Base-by-base conservation (phyloP, 1,140 invertebrate genomes). In the Dreissena rostriformis region DNA sequence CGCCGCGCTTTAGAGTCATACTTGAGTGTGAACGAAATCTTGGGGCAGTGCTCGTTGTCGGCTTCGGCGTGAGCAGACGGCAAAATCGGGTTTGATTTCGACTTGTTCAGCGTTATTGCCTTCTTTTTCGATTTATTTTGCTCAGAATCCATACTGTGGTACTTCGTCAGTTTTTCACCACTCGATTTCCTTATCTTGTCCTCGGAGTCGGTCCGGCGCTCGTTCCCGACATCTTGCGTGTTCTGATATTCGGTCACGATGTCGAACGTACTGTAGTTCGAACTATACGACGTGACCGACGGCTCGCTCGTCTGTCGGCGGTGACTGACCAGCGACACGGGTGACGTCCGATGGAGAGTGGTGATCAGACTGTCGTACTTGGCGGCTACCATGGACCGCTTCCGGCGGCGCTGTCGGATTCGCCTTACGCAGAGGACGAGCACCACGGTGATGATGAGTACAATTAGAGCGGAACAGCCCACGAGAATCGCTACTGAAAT, bases 21-120 rank as follows among this genome's bases (percentile, higher is more conserved):
- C 28, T 82, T 82, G 4, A 82, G 72, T 22, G 71, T 75, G 57
- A 82, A 82, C 29, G 80, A 65, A 29, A 82, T 75, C 4, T 15
- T 49, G 24, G 51, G 17, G 63, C 73, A 68, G 4, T 63, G 55
- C 39, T 82, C 80, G 15, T 24, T 55, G 15, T 82, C 68, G 1
- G 52, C 61, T 22, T 49, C 10, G 14, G 71, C 53, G 4, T 29
- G 29, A 26, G 22, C 49, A 2, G 71, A 53, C 0, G 57, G 53
- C 55, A 72, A 39, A 15, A 73, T 28, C 5, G 71, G 26, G 19
- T 39, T 73, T 7, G 80, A 82, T 26, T 65, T 72, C 0, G 80
- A 82, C 24, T 68, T 74, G 26, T 73, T 82, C 29, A 82, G 19
- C 1, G 12, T n/a, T 52, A 29, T 65, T 15, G 22, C 7, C 11